Conservation (phyloP, 2,888 invertebrate species). For the Drosophila lutescens region DNA sequence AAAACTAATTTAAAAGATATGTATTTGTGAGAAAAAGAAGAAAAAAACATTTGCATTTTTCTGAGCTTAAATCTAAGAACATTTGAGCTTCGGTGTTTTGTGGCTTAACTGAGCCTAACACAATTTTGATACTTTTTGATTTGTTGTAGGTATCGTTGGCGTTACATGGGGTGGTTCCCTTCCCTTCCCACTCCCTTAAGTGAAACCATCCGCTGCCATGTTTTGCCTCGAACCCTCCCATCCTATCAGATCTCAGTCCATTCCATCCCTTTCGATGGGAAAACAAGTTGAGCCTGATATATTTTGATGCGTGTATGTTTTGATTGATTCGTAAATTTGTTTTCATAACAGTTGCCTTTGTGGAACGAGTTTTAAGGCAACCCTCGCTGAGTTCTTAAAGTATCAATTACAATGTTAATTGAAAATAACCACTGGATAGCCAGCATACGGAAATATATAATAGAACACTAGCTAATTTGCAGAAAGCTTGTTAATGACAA, state of each 20-base stretch:
- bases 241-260: conserved; percentile 17
- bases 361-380: conserved; percentile 40
- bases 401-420: conserved; percentile 73
- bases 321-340: conserved; percentile 81
- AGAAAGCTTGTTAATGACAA: conserved; percentile 13
- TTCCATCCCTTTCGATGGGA: conserved; percentile 61
- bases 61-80: background rate
- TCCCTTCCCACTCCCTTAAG: conserved; percentile 29
- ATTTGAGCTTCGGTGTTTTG: background rate
- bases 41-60: no score
- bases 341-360: conserved; percentile 58
- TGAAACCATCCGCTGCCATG: conserved; percentile 45
- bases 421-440: conserved; percentile 21
- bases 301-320: conserved; percentile 76
- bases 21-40: no score
- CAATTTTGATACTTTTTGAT: conserved; percentile 22
- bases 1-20: no score
- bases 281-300: conserved; percentile 76
- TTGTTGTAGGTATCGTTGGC: conserved; percentile 37
- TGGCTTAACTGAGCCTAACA: background rate
- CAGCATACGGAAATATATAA: conserved; percentile 20
- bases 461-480: background rate
- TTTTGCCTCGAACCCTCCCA: conserved; percentile 13
- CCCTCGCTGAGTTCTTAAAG: conserved; percentile 44
- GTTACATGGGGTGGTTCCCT: conserved; percentile 9